These are phyloP conservation scores for Lasioglossum figueresi DNA, from an alignment of 2,888 invertebrate genomes.

Conservation along the genomic window DNA sequence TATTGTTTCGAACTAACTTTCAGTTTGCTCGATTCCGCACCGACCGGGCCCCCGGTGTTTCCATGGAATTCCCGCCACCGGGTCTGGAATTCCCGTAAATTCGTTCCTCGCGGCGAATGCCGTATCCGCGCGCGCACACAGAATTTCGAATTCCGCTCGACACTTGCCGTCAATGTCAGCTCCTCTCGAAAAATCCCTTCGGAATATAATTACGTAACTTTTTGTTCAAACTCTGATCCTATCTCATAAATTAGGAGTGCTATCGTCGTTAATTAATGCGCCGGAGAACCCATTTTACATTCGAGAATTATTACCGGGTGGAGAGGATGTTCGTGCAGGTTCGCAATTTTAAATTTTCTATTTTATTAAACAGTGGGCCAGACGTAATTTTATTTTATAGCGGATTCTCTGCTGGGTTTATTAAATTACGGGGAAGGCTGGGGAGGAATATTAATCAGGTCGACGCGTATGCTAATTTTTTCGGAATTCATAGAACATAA, in stretches of 20 bases:
- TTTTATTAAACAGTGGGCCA: background rate
- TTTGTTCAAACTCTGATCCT: background rate
- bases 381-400: constrained; percentile 1
- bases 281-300: background rate
- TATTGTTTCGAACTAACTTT: constrained; percentile 78
- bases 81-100: constrained; percentile 20
- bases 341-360: background rate
- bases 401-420: background rate
- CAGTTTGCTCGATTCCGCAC: constrained; percentile 61
- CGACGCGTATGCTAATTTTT: background rate
- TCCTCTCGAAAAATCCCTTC: background rate
- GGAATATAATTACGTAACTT: background rate
- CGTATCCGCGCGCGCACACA: background rate
- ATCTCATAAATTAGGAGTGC: background rate
- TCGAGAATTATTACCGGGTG: background rate
- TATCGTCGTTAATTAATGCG: background rate
- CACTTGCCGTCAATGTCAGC: background rate
- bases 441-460: background rate
- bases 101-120: constrained; percentile 3
- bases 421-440: background rate
- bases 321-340: background rate
- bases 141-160: constrained; percentile 15
- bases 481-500: background rate
- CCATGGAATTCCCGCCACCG: constrained; percentile 14
- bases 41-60: constrained; percentile 5